Conservation (phyloP, 2,113 vertebrate genomes). For the Saccopteryx leptura region DNA sequence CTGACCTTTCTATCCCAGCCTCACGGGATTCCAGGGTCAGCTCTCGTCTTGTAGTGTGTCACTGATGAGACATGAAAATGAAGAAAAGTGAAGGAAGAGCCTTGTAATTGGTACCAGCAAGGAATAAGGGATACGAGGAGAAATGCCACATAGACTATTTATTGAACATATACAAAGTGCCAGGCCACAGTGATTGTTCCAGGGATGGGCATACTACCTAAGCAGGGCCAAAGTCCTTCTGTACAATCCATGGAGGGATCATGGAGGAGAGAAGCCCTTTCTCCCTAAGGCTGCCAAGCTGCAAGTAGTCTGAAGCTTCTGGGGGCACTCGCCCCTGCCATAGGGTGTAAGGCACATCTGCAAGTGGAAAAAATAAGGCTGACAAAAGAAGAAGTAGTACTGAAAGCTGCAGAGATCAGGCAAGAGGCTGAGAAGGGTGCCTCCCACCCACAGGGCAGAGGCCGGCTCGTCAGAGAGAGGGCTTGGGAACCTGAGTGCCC, state of each 20-base stretch:
- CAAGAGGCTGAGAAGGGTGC: neutral
- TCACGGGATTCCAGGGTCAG: neutral
- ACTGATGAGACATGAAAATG: constrained; percentile 40
- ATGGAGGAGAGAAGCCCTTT: neutral
- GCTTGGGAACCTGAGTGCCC: neutral
- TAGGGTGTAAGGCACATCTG: neutral
- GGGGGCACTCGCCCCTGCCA: neutral
- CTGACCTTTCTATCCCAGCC: neutral
- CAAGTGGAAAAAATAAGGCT: neutral
- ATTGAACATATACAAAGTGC: neutral
- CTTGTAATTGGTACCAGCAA: neutral
- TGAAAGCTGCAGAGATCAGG: neutral
- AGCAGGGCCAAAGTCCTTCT: neutral
- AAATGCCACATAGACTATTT: neutral
- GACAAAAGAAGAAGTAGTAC: neutral
- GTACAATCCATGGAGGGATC: neutral
- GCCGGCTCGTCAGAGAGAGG: neutral
- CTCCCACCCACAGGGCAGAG: neutral
- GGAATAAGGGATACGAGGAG: neutral
- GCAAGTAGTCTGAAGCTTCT: neutral
- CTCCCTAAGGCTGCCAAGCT: neutral
- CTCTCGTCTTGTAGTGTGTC: neutral
- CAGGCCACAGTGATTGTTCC: neutral
- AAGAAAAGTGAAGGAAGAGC: neutral
- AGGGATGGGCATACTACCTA: neutral